Base-by-base conservation (phyloP, 1,140 invertebrate species). In the Euura lappo region DNA sequence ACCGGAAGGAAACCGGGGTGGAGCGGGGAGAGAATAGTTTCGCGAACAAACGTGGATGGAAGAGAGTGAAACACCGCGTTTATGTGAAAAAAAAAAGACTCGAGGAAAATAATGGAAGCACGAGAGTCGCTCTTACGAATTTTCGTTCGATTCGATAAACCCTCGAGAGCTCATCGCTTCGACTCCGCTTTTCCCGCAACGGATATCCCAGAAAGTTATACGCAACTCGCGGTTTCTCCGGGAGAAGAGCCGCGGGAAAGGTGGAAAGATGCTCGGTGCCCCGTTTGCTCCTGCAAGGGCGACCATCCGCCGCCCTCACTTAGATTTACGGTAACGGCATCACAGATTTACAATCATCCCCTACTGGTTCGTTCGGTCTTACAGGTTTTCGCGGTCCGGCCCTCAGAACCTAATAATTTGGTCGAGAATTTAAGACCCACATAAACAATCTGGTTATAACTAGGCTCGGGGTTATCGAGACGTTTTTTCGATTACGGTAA, bases 391-490 rank as follows among this genome's bases (percentile, higher is more conserved):
- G 51, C 51, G 51, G 51, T 60, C 51, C 51, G 13, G 51, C 51
- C 51, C 51, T 8, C 13, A 6, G 3, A 60, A n/a, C 51, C 51
- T 60, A 60, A 60, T 60, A 60, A 60, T 60, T 60, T n/a, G 51
- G 13, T n/a, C 51, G 51, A 60, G 51, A 60, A 60, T 60, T 60
- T 60, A 60, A 60, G 51, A 60, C 51, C 51, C 51, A 60, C 51
- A 60, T 60, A 60, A 60, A 60, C 51, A 60, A 60, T 60, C 51
- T 60, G 51, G 51, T 60, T 60, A 60, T 60, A 60, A 60, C 51
- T 60, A 60, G 51, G 51, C 51, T 60, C 8, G 51, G 51, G 51
- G 51, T n/a, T n/a, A 60, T 60, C 51, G 51, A 8, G 51, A 28
- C 28, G 28, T 28, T 28, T 28, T 28, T 28, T 28, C 28, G 28